Percentiles rank a stretch among this genome's conserved stretches.
Conservation (phyloP, 2,113 vertebrate species). For the Heterotis niloticus region DNA sequence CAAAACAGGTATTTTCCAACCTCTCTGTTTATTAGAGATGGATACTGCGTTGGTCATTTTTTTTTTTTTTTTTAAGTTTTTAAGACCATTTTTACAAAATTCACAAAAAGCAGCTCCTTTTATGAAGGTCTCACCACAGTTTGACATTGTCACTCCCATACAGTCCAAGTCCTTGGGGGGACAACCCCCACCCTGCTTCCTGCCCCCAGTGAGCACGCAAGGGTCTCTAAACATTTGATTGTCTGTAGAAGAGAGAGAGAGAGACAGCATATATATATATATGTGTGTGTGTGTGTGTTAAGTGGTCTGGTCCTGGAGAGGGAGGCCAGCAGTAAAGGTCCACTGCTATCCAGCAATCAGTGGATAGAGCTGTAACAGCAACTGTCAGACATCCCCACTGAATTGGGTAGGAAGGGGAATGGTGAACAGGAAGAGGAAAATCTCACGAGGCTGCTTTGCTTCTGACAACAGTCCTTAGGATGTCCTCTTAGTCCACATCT, state of each 20-base stretch:
- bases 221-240: not conserved
- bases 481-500: slow-evolving; percentile 27
- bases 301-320: slow-evolving; percentile 11
- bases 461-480: not conserved
- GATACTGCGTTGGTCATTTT: slow-evolving; percentile 51
- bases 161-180: too few relatives aligned
- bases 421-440: too few relatives aligned
- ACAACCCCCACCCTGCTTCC: not conserved
- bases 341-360: not conserved
- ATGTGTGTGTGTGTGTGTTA: not conserved
- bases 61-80: slow-evolving; percentile 34
- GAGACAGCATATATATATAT: not conserved
- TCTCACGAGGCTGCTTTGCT: not conserved
- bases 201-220: slow-evolving; percentile 1
- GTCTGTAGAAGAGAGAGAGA: not conserved
- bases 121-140: slow-evolving; percentile 38
- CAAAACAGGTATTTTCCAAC: slow-evolving; percentile 32
- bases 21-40: slow-evolving; percentile 64
- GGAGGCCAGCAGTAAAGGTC: not conserved
- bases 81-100: slow-evolving; percentile 53
- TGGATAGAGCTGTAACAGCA: too few relatives aligned
- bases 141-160: not conserved
- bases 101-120: slow-evolving; percentile 49
- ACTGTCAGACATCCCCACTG: not conserved
- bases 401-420: too few relatives aligned